Evolutionary conservation across 2,888 invertebrate genomes (phyloP).

Genomic region (Phaonia tiefii): DNA sequence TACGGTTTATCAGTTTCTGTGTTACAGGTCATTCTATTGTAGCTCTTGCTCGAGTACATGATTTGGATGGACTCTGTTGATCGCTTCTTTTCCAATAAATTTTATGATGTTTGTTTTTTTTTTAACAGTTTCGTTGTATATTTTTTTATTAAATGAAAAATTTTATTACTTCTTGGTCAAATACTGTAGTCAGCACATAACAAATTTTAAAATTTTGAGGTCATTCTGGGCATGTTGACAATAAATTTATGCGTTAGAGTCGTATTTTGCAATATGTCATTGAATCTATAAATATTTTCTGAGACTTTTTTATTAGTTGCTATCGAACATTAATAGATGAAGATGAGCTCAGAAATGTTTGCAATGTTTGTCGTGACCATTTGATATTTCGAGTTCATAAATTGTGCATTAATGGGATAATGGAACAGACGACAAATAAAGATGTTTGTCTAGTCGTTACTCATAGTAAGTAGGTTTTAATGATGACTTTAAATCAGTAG

Average conservation of each 20-base stretch:
- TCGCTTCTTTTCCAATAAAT: no score
- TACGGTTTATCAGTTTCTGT: no score
- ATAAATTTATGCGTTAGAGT: background rate
- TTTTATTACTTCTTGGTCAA: slow-evolving; percentile 44
- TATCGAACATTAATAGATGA: slow-evolving; percentile 9
- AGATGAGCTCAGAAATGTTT: slow-evolving; percentile 17
- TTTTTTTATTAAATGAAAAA: slow-evolving; percentile 11
- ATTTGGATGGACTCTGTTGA: no score
- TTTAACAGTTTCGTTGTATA: background rate
- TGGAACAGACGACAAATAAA: slow-evolving; percentile 2
- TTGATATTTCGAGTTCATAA: slow-evolving; percentile 35
- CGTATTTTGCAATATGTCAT: slow-evolving; percentile 47
- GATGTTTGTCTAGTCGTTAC: slow-evolving; percentile 5
- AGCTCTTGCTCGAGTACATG: no score
- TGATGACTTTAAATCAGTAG: no score
- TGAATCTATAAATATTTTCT: slow-evolving; percentile 30
- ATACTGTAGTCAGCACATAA: slow-evolving; percentile 27
- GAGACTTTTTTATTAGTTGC: no score
- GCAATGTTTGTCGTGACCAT: slow-evolving; percentile 5
- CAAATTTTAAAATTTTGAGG: slow-evolving; percentile 42
- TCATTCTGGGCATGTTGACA: slow-evolving; percentile 19
- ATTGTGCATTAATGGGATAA: background rate
- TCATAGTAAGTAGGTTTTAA: background rate
- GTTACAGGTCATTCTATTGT: no score
- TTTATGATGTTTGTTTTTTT: slow-evolving; percentile 9